Conservation (phyloP, 1,140 invertebrate genomes). For the Cotesia chilonis region DNA sequence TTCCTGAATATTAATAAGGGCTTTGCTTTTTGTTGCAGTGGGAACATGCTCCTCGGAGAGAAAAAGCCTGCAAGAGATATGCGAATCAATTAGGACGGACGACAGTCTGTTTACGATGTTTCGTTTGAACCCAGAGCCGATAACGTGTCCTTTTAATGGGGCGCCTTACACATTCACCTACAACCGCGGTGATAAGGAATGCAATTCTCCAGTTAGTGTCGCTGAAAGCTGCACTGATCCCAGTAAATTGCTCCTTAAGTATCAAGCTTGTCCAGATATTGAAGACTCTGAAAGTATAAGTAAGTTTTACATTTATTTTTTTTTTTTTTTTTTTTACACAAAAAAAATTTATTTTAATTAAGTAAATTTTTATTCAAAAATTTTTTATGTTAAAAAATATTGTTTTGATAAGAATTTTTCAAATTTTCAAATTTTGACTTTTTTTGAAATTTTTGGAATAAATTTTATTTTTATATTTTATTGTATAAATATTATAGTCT, state of each 20-base stretch:
- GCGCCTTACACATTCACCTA: constrained; percentile 85
- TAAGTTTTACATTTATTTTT: constrained; percentile 45
- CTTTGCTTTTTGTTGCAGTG: constrained; percentile 24
- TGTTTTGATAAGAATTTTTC: no score
- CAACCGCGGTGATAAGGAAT: constrained; percentile 72
- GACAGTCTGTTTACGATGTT: constrained; percentile 80
- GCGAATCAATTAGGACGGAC: constrained; percentile 75
- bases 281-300: constrained; percentile 66
- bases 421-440: no score
- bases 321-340: no score
- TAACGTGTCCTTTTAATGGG: constrained; percentile 77
- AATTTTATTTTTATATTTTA: no score
- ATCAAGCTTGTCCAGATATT: constrained; percentile 74
- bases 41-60: constrained; percentile 33
- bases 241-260: constrained; percentile 70
- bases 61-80: constrained; percentile 68
- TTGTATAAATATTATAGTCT: no score
- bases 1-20: no score
- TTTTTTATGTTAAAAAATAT: no score
- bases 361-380: no score
- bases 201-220: constrained; percentile 68
- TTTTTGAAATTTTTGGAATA: no score
- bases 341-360: no score
- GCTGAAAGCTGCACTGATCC: constrained; percentile 74
- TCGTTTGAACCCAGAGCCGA: constrained; percentile 72